Evolutionary conservation across 1,140 invertebrate genomes (phyloP), one percentile per base, ranked within the genome.

Genomic region (Rhopalosiphum maidis): DNA sequence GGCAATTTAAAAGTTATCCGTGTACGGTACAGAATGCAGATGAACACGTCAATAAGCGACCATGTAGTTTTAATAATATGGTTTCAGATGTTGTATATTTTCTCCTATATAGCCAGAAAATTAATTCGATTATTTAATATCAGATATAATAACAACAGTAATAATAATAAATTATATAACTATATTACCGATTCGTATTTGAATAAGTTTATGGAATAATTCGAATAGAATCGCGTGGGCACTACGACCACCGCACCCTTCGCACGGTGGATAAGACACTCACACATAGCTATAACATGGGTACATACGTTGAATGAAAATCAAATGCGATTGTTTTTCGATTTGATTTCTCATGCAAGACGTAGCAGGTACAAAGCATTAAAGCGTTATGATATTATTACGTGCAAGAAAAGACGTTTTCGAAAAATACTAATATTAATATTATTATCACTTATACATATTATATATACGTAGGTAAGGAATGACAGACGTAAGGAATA

Each of bases 281-380:
- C 48, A 41, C 35, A 18, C 43, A 6, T 1, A 25, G 3, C 9
- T 23, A 55, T 30, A n/a, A 35, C n/a, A 77, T 77, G 60, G 60
- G 60, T 77, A 30, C 5, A 30, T n/a, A 77, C 60, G 30, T n/a
- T n/a, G 60, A 77, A 77, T 77, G 15, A 88, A 88, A 48, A 88
- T 88, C 43, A 7, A 89, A 89, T 89, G 54, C 22, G 48, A 89
- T 89, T 89, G 88, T 89, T 89, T 89, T 54, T 89, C n/a, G 48
- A 54, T 54, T 35, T n/a, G 11, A 89, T 22, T 89, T 89, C 51
- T 89, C 88, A 55, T 23, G 88, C 88, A 9, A 30, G 9, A 1
- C 25, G 83, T 85, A 43, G 35, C 83, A 25, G 37, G 23, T 46
- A 41, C 37, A 6, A 77, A 15, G 48, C 15, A 51, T 18, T 18